Evolutionary conservation across 2,888 invertebrate genomes (phyloP).

Genomic region (Epicampocera succincta): DNA sequence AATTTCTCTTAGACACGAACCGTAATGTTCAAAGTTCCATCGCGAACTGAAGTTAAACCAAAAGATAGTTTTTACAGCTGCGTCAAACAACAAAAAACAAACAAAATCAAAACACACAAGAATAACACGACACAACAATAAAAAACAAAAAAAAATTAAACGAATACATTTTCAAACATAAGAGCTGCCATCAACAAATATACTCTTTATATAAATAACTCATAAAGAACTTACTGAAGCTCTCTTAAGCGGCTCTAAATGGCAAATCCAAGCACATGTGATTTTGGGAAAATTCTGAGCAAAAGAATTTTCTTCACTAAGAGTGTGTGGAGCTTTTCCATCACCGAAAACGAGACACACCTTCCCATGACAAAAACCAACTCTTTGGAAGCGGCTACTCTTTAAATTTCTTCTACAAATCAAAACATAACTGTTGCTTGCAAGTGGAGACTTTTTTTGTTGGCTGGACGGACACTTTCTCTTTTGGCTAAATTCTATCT

Average conservation of each 20-base stretch:
- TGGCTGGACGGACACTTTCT: not conserved
- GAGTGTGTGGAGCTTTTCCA: constrained; percentile 52
- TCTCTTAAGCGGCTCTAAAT: constrained; percentile 27
- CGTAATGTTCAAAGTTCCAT: constrained; percentile 81
- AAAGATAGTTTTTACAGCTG: constrained; percentile 56
- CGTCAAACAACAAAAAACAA: constrained; percentile 56
- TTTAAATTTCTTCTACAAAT: constrained; percentile 34
- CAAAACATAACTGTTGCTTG: constrained; percentile 69
- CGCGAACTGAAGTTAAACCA: constrained; percentile 76
- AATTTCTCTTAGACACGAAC: constrained; percentile 74
- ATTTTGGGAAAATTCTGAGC: constrained; percentile 50
- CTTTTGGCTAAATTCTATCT: not conserved
- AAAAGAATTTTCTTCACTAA: constrained; percentile 18
- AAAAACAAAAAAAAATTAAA: not conserved
- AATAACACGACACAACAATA: constrained; percentile 13
- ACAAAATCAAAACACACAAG: constrained; percentile 59
- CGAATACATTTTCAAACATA: constrained; percentile 8
- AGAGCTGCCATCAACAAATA: constrained; percentile 16
- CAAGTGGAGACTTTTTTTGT: constrained; percentile 59
- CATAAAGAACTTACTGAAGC: not conserved
- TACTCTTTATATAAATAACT: constrained; percentile 3
- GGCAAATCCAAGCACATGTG: constrained; percentile 46
- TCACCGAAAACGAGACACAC: constrained; percentile 55
- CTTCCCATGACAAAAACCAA: constrained; percentile 20
- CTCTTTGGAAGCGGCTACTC: constrained; percentile 51